These are phyloP conservation scores for Lacerta viridis DNA, from an alignment of 2,797 vertebrate species.

Conservation along the genomic window DNA sequence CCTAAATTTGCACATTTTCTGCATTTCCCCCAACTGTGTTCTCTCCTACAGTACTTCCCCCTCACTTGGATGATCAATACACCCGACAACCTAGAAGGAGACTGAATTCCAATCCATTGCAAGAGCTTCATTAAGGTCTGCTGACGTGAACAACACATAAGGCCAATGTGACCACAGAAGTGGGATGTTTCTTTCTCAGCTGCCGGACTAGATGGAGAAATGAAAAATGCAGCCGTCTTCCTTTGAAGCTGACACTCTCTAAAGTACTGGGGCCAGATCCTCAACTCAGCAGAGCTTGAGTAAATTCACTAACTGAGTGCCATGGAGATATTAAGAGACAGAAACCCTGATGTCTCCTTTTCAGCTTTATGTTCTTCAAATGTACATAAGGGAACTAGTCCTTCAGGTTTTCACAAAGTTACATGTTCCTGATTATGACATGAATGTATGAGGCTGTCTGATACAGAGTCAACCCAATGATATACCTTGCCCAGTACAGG, in stretches of 20 bases:
- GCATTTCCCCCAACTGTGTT: conserved; percentile 34
- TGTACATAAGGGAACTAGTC: background rate
- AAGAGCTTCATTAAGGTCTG: too few relatives aligned
- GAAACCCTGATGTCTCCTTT: background rate
- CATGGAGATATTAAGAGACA: background rate
- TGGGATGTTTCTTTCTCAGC: conserved; percentile 1
- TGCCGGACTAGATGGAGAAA: conserved; percentile 2
- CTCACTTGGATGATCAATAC: conserved; percentile 16
- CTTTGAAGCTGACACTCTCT: background rate
- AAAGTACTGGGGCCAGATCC: background rate
- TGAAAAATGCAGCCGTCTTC: background rate
- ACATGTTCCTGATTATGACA: background rate
- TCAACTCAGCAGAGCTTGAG: background rate
- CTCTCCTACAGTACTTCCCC: conserved; percentile 32
- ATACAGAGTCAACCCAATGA: too few relatives aligned
- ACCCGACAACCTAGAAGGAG: background rate
- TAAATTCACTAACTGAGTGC: background rate
- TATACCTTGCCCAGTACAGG: too few relatives aligned
- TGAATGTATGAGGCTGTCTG: background rate
- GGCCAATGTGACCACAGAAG: background rate
- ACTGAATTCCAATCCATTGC: conserved; percentile 35
- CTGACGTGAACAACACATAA: background rate
- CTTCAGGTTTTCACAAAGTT: background rate
- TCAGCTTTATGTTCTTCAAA: background rate
- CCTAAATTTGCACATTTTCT: conserved; percentile 19